These are phyloP conservation scores for Gopherus flavomarginatus DNA, from an alignment of 2,113 vertebrate species.

Conservation along the genomic window DNA sequence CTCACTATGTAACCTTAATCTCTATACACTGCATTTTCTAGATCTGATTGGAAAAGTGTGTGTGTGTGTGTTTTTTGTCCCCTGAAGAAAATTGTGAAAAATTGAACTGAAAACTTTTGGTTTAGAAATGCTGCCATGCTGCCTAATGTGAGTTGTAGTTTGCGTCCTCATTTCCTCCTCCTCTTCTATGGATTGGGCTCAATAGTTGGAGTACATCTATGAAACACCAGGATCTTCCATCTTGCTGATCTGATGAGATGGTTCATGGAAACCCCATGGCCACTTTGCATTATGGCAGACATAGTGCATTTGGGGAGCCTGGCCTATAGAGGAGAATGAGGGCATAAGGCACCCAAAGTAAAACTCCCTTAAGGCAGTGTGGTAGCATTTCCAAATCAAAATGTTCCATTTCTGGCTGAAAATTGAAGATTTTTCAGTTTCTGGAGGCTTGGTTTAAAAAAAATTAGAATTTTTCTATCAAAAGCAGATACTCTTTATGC, in stretches of 20 bases:
- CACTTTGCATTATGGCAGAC: neutral
- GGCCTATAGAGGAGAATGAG: neutral
- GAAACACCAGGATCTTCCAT: neutral
- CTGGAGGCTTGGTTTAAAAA: neutral
- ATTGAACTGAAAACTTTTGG: neutral
- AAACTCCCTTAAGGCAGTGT: neutral
- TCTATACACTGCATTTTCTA: neutral
- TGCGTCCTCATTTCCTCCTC: neutral
- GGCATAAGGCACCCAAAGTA: neutral
- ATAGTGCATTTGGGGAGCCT: neutral
- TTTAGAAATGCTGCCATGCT: neutral
- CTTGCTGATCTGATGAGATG: neutral
- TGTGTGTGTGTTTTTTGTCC: neutral
- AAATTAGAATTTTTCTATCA: neutral
- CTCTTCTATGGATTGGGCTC: neutral
- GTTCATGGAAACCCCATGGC: neutral
- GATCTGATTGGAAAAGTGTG: neutral
- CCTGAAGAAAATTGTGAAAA: neutral
- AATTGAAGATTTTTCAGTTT: neutral
- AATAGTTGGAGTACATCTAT: neutral
- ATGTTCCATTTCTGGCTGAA: fast-evolving
- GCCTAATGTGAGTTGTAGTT: neutral
- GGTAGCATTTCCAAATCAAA: neutral
- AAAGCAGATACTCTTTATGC: neutral
- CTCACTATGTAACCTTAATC: neutral